Evolutionary conservation across 1,140 invertebrate species (phyloP), one percentile per base, ranked within the genome.

Genomic region (Drosophila pseudoananassae): DNA sequence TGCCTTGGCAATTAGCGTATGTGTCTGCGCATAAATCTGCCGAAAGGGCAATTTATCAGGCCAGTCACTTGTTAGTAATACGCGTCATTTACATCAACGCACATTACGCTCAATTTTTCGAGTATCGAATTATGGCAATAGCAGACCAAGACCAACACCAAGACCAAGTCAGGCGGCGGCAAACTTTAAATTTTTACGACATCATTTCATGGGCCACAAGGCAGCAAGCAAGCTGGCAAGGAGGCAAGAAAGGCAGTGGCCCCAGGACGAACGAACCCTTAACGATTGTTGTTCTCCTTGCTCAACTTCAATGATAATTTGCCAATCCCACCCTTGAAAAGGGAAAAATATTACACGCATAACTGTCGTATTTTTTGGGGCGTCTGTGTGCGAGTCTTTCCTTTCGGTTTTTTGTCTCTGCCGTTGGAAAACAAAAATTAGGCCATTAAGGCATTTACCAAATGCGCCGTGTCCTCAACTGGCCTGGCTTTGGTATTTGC

Each of bases 11-110:
- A 87, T 87, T 87, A 88, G 75, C 74, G 57, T 64, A 75, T 78
- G 74, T 85, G 81, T 68, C 56, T 47, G 43, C 25, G 52, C 76
- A 74, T 84, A 69, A 76, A 76, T 84, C 72, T 64, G 70, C 59
- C 23, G n/a, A 14, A 17, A 14, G 57, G 64, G 31, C 50, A 38
- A 70, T 68, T 73, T 38, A 71, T 66, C 58, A 78, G 50, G 36
- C 36, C 61, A 81, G 71, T 71, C 78, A 90, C 87, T 90, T 90
- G 85, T 90, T 80, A 90, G 81, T 85, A 90, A 90, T 90, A 90
- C 87, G 85, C 87, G 87, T 65, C 85, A 90, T 90, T 90, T 90
- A 81, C 85, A 90, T 90, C 90, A 90, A 90, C 64, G 85, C 81
- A 90, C 87, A 90, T 90, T 90, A 90, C 75, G 76, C 83, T 83